phyloP scores from a whole-genome alignment of 2,797 vertebrate genomes.

The Anguilla obscura region DNA sequence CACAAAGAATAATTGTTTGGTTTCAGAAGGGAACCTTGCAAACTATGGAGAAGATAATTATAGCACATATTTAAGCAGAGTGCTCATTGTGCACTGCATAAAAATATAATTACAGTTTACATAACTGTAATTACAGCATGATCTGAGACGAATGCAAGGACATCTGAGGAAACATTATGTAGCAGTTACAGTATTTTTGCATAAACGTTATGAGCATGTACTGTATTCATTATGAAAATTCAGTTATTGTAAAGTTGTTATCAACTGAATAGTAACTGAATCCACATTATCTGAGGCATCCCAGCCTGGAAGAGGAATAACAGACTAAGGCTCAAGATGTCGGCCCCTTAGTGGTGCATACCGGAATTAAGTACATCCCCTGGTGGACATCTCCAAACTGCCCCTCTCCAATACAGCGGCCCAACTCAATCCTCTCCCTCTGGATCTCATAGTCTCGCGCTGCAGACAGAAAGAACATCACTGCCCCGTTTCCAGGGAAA shows the following conservation, averaged over 20 bases:
- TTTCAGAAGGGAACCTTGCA: neutral
- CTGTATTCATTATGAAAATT: neutral
- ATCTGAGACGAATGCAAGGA: neutral
- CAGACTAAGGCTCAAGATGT: neutral
- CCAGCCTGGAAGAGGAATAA: neutral
- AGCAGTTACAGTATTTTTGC: neutral
- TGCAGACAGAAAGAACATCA: constrained; percentile 49
- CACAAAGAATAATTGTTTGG: neutral
- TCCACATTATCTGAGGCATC: neutral
- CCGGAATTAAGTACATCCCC: constrained; percentile 91
- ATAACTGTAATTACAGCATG: neutral
- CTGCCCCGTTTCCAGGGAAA: neutral
- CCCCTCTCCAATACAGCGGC: constrained; percentile 96
- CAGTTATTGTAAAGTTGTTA: neutral
- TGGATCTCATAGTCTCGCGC: constrained; percentile 98
- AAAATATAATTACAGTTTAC: neutral
- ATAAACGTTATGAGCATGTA: neutral
- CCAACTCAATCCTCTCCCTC: constrained; percentile 91
- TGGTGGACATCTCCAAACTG: constrained; percentile 99
- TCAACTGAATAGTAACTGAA: neutral
- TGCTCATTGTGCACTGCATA: neutral
- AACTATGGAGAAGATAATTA: neutral
- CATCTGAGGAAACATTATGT: neutral
- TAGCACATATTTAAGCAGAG: neutral
- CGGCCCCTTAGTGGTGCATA: constrained; percentile 55